phyloP scores from a whole-genome alignment of 2,888 invertebrate genomes.

The Gortyna flavago region DNA sequence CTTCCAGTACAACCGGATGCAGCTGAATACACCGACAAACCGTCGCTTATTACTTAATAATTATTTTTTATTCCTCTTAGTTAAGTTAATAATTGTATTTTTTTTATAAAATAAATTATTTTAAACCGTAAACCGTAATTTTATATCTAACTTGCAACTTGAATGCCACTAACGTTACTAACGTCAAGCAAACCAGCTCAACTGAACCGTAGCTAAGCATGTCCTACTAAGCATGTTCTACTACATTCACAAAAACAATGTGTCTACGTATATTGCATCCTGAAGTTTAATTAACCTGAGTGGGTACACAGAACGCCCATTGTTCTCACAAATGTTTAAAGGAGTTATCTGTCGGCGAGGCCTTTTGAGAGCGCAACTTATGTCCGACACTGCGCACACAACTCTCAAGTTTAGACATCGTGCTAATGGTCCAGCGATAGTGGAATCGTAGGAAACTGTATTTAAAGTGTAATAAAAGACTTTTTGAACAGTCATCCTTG shows the following conservation, averaged over 20 bases:
- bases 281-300: not conserved
- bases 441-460: conserved; percentile 4
- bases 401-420: conserved; percentile 33
- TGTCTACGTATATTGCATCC: not conserved
- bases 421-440: conserved; percentile 36
- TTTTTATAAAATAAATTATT: too few relatives aligned
- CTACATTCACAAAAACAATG: too few relatives aligned
- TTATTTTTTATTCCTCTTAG: too few relatives aligned
- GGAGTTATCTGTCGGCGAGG: conserved; percentile 8
- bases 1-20: not conserved
- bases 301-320: not conserved
- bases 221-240: too few relatives aligned
- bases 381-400: conserved; percentile 35
- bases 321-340: conserved; percentile 25
- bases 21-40: too few relatives aligned
- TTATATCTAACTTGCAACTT: too few relatives aligned
- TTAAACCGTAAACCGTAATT: too few relatives aligned
- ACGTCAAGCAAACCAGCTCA: too few relatives aligned
- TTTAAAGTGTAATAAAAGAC: conserved; percentile 19
- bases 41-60: too few relatives aligned
- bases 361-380: conserved; percentile 21
- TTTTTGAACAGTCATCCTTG: conserved; percentile 36
- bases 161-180: too few relatives aligned
- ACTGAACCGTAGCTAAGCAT: too few relatives aligned
- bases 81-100: too few relatives aligned